Evolutionary conservation across 2,113 vertebrate species (phyloP), one percentile per base, ranked within the genome.

Genomic region (Bufo bufo): DNA sequence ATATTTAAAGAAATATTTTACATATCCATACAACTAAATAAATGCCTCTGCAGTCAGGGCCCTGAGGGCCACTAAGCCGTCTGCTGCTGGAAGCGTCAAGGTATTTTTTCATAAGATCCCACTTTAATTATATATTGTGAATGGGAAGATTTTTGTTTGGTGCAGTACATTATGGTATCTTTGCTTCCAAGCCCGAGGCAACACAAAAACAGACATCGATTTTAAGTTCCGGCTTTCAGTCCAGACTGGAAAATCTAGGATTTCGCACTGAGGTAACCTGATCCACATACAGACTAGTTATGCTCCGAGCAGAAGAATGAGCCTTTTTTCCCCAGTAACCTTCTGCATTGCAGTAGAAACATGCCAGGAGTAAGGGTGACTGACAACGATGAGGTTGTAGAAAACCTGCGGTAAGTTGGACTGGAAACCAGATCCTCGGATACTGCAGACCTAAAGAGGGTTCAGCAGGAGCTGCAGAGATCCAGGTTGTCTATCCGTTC

Each of bases 231-330:
- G 63, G 47, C 65, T 54, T 66, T 52, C 63, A 84, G 54, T 84
- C 63, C 63, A 84, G 82, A 84, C 58, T 52, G 82, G 63, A 71
- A 84, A 84, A 84, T 71, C 49, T 71, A 71, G 82, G 49, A 84
- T 84, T 84, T 84, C 49, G 12, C 63, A 71, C 20, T 17, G 19
- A 66, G 49, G 63, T 84, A 84, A 84, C 63, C 47, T 84, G 82
- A 84, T 52, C 50, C 63, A 52, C 82, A 69, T 66, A 69, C 82
- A 84, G 63, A 71, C 82, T 69, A 69, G 47, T 84, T 9, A 4
- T 45, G 13, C 54, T n/a, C 59, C 23, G 54, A 81, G 78, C 56
- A 59, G 58, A 58, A 61, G 78, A 81, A 81, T 81, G 56, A 59
- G 23, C 6, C 78, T 45, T 59, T 81, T 81, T 6, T 81, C 12